Evolutionary conservation across 2,797 vertebrate species (phyloP).

Genomic region (Pelobates cultripes): DNA sequence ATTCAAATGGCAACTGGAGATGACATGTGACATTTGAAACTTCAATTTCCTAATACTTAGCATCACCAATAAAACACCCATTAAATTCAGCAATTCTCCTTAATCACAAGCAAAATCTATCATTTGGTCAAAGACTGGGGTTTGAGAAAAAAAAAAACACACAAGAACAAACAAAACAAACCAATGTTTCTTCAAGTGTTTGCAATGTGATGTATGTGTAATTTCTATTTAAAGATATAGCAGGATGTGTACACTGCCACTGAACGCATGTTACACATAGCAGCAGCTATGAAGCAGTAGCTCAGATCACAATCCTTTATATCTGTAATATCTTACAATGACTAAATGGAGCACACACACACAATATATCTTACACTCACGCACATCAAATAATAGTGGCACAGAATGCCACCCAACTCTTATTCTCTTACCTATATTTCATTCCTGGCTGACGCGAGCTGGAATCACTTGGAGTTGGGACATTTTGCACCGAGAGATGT

Average conservation of each 20-base stretch:
- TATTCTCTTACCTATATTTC: conserved; percentile 89
- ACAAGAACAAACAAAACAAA: not conserved
- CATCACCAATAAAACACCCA: not conserved
- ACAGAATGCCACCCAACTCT: not conserved
- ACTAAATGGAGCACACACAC: too few species aligned
- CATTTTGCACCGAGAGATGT: conserved; percentile 89
- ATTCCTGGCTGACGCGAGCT: conserved; percentile 86
- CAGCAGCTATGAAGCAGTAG: not conserved
- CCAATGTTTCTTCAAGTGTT: not conserved
- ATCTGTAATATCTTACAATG: not conserved
- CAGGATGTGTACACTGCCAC: not conserved
- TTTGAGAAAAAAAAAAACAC: too few species aligned
- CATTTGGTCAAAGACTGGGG: not conserved
- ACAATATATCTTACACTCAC: not conserved
- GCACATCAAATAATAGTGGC: not conserved
- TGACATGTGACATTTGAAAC: conserved; percentile 1
- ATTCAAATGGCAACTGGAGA: not conserved
- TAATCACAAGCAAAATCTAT: too few species aligned
- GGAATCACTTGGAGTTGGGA: conserved; percentile 77
- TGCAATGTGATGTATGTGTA: conserved; percentile 16
- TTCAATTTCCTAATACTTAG: not conserved
- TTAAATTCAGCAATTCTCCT: not conserved
- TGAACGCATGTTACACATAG: not conserved
- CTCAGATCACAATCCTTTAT: not conserved
- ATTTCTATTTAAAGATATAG: conserved; percentile 20